A percentile compares a stretch with the other conserved stretches of the same genome.
phyloP scores from a whole-genome alignment of 2,888 invertebrate species.

The Anarsia innoxiella region DNA sequence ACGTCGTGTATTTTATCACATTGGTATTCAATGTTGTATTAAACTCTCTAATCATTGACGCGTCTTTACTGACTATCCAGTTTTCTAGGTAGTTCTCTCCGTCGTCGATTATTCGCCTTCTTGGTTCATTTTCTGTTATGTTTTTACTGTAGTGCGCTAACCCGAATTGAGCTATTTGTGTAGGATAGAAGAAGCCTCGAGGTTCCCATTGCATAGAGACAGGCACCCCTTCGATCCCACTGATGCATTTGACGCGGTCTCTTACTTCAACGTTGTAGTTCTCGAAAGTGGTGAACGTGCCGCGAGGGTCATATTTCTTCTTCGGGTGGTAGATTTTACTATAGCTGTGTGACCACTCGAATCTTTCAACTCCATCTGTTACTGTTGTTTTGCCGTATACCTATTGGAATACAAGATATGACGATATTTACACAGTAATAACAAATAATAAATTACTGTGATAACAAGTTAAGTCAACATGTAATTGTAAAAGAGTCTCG shows the following conservation, averaged over 20 bases:
- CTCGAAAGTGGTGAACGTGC: slow-evolving; percentile 97
- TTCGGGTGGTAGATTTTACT: slow-evolving; percentile 93
- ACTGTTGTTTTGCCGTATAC: slow-evolving; percentile 89
- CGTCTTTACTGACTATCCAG: slow-evolving; percentile 85
- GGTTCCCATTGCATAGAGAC: slow-evolving; percentile 98
- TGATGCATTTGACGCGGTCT: slow-evolving; percentile 96
- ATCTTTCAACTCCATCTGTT: slow-evolving; percentile 83
- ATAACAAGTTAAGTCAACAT: too few species aligned
- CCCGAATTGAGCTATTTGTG: slow-evolving; percentile 98
- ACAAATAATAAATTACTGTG: too few species aligned
- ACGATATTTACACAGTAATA: neutral
- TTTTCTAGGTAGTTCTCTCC: slow-evolving; percentile 79
- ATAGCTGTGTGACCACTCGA: slow-evolving; percentile 97
- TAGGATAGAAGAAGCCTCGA: slow-evolving; percentile 97
- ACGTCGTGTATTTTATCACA: slow-evolving; percentile 83
- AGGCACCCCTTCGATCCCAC: slow-evolving; percentile 94
- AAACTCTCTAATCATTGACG: slow-evolving; percentile 77
- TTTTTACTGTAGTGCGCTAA: slow-evolving; percentile 98
- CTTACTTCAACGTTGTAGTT: slow-evolving; percentile 98
- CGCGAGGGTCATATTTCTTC: slow-evolving; percentile 90
- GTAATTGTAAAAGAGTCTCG: too few species aligned
- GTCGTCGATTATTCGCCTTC: slow-evolving; percentile 82
- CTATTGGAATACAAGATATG: slow-evolving; percentile 40
- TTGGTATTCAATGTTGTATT: slow-evolving; percentile 76
- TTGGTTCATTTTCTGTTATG: slow-evolving; percentile 88